Evolutionary conservation across 2,888 invertebrate genomes (phyloP), one percentile per base, ranked within the genome.

Genomic region (Tolmerus cingulatus): DNA sequence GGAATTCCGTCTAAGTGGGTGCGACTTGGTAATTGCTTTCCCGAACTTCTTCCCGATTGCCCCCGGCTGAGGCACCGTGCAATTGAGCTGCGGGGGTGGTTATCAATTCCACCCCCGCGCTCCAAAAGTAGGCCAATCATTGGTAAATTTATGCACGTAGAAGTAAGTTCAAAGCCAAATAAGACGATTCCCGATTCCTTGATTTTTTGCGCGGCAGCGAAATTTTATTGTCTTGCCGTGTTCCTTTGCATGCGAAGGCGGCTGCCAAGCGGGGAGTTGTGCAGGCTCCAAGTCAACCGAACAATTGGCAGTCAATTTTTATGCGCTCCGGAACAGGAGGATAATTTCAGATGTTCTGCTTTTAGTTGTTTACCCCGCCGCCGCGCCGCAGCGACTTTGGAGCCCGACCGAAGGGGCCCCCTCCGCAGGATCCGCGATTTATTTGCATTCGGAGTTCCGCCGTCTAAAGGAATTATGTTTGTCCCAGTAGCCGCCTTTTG

Each of bases 11-110:
- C 27, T 57, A 81, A 81, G 51, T 30, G 81, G 55, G 51, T 27
- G 46, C 46, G 27, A 46, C 78, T 78, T 46, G 43, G 78, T 78
- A 43, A 78, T 78, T 43, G 78, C 78, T 78, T 78, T 78, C n/a
- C 46, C n/a, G 78, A 78, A 78, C 78, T 78, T 78, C 16, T 78
- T 16, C 43, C 27, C 37, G 19, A 27, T 1, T 27, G 66, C 27
- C 27, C 23, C 9, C 66, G 23, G 57, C n/a, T 19, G 23, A 23
- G 23, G 9, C 23, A 5, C 55, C 27, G 9, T 66, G 27, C 27
- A 66, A 23, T 66, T 9, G 27, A 19, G 23, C 23, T 7, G 19
- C 66, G 66, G 23, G 23, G 66, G 66, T 27, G 27, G 7, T 66
- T 66, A 66, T 23, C 23, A 27, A 27, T 40, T 2, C 40, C 34